phyloP scores from a whole-genome alignment of 2,797 vertebrate genomes.

The Odontamblyopus lacepedii region DNA sequence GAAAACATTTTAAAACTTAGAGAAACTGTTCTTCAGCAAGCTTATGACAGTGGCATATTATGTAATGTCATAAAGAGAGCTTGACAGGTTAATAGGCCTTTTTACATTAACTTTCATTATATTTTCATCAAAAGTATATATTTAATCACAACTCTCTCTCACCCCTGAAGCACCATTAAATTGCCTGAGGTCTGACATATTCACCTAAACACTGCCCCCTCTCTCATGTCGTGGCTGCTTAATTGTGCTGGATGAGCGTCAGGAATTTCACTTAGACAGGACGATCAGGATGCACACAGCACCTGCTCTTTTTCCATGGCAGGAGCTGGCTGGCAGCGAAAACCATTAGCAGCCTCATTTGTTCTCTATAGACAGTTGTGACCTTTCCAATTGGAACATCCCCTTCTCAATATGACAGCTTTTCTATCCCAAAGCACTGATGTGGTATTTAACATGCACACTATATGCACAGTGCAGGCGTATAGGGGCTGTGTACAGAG shows the following conservation, averaged over 20 bases:
- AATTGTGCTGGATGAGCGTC: slow-evolving; percentile 68
- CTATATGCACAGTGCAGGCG: slow-evolving; percentile 49
- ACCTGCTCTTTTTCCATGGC: slow-evolving; percentile 73
- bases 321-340: slow-evolving; percentile 70
- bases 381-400: slow-evolving; percentile 77
- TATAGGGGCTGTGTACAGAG: slow-evolving; percentile 18
- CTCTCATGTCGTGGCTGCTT: slow-evolving; percentile 48
- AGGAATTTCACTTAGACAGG: slow-evolving; percentile 70
- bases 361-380: slow-evolving; percentile 76
- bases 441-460: slow-evolving; percentile 68
- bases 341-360: slow-evolving; percentile 74
- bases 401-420: slow-evolving; percentile 68
- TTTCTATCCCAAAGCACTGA: slow-evolving; percentile 69
- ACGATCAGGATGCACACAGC: slow-evolving; percentile 76
- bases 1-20: too few species aligned
- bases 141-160: background rate
- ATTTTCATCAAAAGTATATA: too few species aligned
- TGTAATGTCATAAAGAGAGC: background rate
- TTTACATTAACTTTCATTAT: too few species aligned
- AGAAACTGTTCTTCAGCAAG: background rate
- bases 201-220: slow-evolving; percentile 41
- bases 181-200: slow-evolving; percentile 29
- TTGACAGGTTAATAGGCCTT: background rate
- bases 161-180: too few species aligned
- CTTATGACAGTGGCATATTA: background rate